phyloP scores from a whole-genome alignment of 2,888 invertebrate genomes.

The Sinodicranocentrus sp. region DNA sequence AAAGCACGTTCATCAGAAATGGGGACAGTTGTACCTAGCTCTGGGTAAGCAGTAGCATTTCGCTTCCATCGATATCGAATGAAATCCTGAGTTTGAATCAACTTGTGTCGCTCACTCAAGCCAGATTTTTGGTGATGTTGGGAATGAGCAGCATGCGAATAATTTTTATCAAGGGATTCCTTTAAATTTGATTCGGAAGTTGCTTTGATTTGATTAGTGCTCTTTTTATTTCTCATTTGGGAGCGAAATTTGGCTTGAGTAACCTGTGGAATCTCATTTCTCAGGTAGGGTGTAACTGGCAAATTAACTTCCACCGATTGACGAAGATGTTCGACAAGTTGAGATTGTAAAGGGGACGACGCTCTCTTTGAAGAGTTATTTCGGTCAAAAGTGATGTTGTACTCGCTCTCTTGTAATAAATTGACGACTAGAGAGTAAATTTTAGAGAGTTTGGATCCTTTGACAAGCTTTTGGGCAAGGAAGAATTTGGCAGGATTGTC shows the following conservation, averaged over 20 bases:
- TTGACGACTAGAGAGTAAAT: slow-evolving; percentile 10
- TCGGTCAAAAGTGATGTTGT: too few species aligned
- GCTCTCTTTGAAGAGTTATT: background rate
- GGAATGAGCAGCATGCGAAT: too few species aligned
- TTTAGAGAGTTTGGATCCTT: slow-evolving; percentile 25
- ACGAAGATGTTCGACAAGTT: background rate
- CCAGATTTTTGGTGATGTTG: background rate
- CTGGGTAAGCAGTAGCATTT: too few species aligned
- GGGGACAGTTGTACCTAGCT: too few species aligned
- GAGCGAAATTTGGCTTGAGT: background rate
- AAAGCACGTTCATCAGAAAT: too few species aligned
- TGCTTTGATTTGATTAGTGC: too few species aligned
- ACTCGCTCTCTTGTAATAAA: too few species aligned
- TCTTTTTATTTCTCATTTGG: too few species aligned
- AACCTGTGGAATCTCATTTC: background rate
- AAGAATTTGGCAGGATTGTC: slow-evolving; percentile 29
- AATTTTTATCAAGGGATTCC: too few species aligned
- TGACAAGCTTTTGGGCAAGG: slow-evolving; percentile 18
- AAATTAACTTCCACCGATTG: background rate
- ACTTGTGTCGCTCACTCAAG: background rate
- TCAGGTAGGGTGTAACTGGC: background rate
- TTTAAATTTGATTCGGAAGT: too few species aligned
- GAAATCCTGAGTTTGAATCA: slow-evolving; percentile 43
- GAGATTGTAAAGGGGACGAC: background rate
- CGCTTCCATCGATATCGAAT: slow-evolving; percentile 53